Conservation (phyloP, 2,888 invertebrate genomes). For the Corythucha ciliata region DNA sequence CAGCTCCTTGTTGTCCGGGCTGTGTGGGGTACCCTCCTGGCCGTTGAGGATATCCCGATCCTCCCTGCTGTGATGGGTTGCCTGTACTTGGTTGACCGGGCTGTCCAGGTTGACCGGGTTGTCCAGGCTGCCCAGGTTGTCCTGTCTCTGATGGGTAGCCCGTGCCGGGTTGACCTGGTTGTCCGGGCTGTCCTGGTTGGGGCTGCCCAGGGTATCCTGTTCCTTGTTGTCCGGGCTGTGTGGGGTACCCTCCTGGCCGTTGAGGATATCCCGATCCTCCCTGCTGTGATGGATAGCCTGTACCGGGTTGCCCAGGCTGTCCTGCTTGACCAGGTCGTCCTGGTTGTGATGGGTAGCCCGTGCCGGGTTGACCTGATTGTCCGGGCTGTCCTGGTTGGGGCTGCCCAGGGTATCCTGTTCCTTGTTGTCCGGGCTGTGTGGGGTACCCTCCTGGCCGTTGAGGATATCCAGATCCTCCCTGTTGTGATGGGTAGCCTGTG, state of each 20-base stretch:
- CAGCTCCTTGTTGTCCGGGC: constrained; percentile 4
- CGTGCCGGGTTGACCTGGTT: constrained; percentile 10
- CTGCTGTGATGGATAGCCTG: constrained; percentile 18
- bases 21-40: constrained; percentile 20
- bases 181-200: constrained; percentile 18
- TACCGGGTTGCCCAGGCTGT: constrained; percentile 18
- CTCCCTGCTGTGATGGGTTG: constrained; percentile 18
- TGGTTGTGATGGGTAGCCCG: constrained; percentile 18
- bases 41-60: constrained; percentile 22
- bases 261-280: constrained; percentile 24
- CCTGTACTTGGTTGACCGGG: constrained; percentile 20
- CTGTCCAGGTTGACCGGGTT: constrained; percentile 12
- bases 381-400: constrained; percentile 21
- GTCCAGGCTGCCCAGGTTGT: constrained; percentile 18
- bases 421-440: constrained; percentile 18
- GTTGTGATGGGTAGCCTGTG: constrained; percentile 17
- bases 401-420: constrained; percentile 23
- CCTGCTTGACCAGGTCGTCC: constrained; percentile 8
- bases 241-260: constrained; percentile 20
- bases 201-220: constrained; percentile 24
- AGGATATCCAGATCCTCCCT: constrained; percentile 24
- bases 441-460: constrained; percentile 20
- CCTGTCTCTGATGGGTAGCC: not conserved
- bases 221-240: constrained; percentile 19
- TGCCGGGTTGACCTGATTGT: not conserved